phyloP scores from a whole-genome alignment of 2,888 invertebrate genomes.

The Rhopalosiphum nymphaeae region DNA sequence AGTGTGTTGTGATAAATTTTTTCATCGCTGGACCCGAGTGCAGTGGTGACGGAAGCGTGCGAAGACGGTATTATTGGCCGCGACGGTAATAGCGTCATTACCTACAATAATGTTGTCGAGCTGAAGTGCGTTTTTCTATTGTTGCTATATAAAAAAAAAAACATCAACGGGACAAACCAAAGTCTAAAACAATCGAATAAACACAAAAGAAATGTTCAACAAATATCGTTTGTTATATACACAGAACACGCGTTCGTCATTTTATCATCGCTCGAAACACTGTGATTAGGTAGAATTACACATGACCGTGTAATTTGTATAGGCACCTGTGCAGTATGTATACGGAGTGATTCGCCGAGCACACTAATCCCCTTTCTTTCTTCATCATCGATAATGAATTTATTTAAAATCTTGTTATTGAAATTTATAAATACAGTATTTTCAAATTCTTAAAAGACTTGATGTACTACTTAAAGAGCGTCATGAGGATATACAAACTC shows the following conservation, averaged over 20 bases:
- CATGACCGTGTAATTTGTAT: no score
- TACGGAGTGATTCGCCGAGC: no score
- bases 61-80: background rate
- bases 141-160: background rate
- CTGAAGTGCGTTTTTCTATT: background rate
- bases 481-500: no score
- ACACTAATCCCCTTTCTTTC: no score
- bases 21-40: background rate
- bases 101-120: background rate
- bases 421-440: no score
- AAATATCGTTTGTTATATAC: background rate
- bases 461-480: no score
- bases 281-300: background rate
- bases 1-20: background rate
- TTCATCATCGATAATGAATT: no score
- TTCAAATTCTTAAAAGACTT: no score
- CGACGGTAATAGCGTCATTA: background rate
- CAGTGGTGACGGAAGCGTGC: background rate
- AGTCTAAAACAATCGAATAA: background rate
- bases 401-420: no score
- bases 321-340: no score
- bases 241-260: background rate
- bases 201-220: background rate
- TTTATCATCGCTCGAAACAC: background rate
- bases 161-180: background rate